A percentile compares a stretch with the other conserved stretches of the same genome.
These are phyloP conservation scores for Sinocyclocheilus rhinocerous DNA, from an alignment of 2,113 vertebrate genomes.

Conservation along the genomic window DNA sequence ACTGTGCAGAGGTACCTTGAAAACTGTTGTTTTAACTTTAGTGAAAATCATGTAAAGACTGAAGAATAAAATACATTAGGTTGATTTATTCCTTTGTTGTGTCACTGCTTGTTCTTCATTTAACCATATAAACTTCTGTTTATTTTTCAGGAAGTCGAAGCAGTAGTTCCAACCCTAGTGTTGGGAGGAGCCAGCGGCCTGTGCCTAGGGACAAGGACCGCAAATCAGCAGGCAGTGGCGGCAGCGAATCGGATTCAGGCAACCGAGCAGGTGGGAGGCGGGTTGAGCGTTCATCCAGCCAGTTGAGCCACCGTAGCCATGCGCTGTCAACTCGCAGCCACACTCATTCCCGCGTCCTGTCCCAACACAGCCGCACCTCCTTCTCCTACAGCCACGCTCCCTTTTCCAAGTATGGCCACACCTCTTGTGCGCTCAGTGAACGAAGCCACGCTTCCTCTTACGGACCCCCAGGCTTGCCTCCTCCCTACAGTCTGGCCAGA, in stretches of 20 bases:
- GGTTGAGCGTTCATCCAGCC: constrained; percentile 82
- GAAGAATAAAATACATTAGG: neutral
- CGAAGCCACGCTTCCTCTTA: constrained; percentile 86
- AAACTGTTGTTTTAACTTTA: neutral
- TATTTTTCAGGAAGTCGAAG: constrained; percentile 87
- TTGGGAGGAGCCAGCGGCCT: constrained; percentile 83
- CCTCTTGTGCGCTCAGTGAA: constrained; percentile 82
- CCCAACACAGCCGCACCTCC: constrained; percentile 67
- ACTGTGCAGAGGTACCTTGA: neutral
- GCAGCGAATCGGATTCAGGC: constrained; percentile 81
- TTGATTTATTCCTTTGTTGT: neutral
- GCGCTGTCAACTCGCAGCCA: constrained; percentile 67
- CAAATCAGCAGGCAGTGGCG: constrained; percentile 75
- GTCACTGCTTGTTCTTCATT: neutral
- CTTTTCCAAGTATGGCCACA: constrained; percentile 73
- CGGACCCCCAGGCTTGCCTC: constrained; percentile 87
- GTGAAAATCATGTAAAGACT: neutral
- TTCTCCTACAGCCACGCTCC: constrained; percentile 71
- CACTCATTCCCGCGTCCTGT: constrained; percentile 66
- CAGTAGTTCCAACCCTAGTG: constrained; percentile 92
- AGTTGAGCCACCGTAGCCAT: constrained; percentile 77
- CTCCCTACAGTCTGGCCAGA: constrained; percentile 83
- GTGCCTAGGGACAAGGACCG: constrained; percentile 85
- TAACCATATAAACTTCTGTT: neutral
- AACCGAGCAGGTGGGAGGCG: constrained; percentile 72